Base-by-base conservation (phyloP, 2,888 invertebrate genomes). In the Dromius quadrimaculatus region DNA sequence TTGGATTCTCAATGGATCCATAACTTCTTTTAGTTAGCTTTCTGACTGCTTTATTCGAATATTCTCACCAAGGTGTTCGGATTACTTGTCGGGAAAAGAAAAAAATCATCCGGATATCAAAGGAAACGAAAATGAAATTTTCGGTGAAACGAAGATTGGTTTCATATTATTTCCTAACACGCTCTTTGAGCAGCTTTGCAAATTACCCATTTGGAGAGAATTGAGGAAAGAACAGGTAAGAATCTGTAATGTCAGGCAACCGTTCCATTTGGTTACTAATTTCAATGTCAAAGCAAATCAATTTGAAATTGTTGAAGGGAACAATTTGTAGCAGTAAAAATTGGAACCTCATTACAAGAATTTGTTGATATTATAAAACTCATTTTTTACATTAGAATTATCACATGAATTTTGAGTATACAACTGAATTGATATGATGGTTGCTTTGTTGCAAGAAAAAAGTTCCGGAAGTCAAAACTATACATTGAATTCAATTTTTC, bases 61-160 rank as follows among this genome's bases (percentile, higher is more conserved):
- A 11, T 23, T 11, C 13, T 19, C 11, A 4, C 2, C 22, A 47
- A 47, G 47, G 47, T 47, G 47, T 47, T 47, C 47, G 23, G 47
- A 47, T 47, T 47, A 47, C 47, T 47, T 11, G 22, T n/a, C 11
- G 11, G 47, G 47, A 47, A 22, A 22, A 4, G 23, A 23, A 47
- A 47, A 22, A 47, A 47, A 47, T 47, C 20, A 47, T 47, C 23
- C 23, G 47, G 23, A 47, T 23, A 47, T 47, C 47, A 47, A 47
- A 47, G 28, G 9, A 15, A 1, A 28, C 4, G 28, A 54, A 54
- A 54, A 54, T 54, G 17, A 54, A 54, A 54, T 54, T 28, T 13
- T 9, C 50, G 15, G 8, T 2, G 50, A n/a, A 28, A 54, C 50
- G 15, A 8, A 8, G 50, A n/a, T 23, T 15, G 23, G 32, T 54